Base-by-base conservation (phyloP, 2,888 invertebrate species). In the Amphipoea lucens region DNA sequence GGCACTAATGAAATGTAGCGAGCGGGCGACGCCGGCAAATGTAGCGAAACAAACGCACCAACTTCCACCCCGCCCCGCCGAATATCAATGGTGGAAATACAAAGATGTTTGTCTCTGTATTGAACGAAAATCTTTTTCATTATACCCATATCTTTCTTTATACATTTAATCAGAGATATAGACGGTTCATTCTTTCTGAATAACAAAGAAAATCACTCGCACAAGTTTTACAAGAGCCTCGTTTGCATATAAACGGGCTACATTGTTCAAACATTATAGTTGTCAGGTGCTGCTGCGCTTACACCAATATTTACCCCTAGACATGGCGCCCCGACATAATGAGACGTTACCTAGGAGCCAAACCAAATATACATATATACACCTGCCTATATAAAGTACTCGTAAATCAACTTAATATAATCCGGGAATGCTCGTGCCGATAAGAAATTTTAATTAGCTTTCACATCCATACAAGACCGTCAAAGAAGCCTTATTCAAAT, bases 1-100 rank as follows among this genome's bases (percentile, higher is more conserved):
- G 85, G 92, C 93, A 93, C 95, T 96, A 96, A 96, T 96, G 95
- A 96, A 96, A 96, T 95, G 95, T 95, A 94, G 93, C 92, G 92
- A 92, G 93, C 91, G 92, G 91, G 91, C 92, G 92, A 91, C 92
- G 89, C 91, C 85, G 91, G 90, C 94, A 93, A 96, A 96, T 96
- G 95, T 96, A 95, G 91, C 94, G 95, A 93, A 94, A 95, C 93
- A 93, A 94, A 94, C 94, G 92, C 93, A 94, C 94, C 92, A 94
- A 92, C 92, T 92, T 92, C 89, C 89, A 88, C 90, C 88, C 91
- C 90, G 89, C 90, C 90, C 92, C 89, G 83, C 90, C 90, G 92
- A 93, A 94, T 92, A 94, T 93, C 92, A 91, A 92, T 92, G 90
- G 85, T 90, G 88, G 84, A 91, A 92, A 90, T 89, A 90, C 90